Evolutionary conservation across 2,888 invertebrate genomes (phyloP).

Genomic region (Xanthorhoe spadicearia): DNA sequence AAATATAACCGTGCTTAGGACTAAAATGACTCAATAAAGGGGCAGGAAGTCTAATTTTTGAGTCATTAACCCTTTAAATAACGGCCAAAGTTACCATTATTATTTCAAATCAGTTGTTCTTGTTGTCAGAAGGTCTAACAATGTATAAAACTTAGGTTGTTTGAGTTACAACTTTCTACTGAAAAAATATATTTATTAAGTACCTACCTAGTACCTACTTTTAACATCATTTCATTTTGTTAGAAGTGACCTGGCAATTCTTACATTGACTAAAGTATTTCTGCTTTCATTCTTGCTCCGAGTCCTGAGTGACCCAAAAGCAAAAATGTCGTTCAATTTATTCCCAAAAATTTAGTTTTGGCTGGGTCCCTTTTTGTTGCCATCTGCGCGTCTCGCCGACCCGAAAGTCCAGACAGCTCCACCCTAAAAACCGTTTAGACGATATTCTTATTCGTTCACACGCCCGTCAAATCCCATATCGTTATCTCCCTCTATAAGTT

Average conservation of each 20-base stretch:
- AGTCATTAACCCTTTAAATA: conserved; percentile 67
- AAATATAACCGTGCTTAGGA: conserved; percentile 41
- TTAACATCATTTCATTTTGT: not conserved
- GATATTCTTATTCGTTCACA: conserved; percentile 75
- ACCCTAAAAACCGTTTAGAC: conserved; percentile 83
- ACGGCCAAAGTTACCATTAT: not conserved
- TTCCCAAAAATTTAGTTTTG: conserved; percentile 79
- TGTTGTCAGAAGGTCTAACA: not conserved
- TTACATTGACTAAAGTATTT: conserved; percentile 40
- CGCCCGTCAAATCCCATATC: conserved; percentile 68
- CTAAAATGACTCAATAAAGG: conserved; percentile 62
- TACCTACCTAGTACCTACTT: no score
- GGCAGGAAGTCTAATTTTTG: conserved; percentile 78
- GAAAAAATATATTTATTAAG: no score
- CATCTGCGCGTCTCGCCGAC: conserved; percentile 78
- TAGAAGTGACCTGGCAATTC: not conserved
- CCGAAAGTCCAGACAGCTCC: conserved; percentile 82
- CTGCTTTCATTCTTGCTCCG: conserved; percentile 48
- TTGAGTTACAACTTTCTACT: not conserved
- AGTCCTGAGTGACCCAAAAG: conserved; percentile 52
- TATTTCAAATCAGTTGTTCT: not conserved
- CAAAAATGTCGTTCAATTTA: conserved; percentile 84
- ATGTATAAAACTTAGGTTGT: not conserved
- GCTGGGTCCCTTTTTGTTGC: conserved; percentile 80
- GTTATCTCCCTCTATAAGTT: conserved; percentile 75